phyloP scores from a whole-genome alignment of 2,888 invertebrate species.

The Mesorhabditis sp. region DNA sequence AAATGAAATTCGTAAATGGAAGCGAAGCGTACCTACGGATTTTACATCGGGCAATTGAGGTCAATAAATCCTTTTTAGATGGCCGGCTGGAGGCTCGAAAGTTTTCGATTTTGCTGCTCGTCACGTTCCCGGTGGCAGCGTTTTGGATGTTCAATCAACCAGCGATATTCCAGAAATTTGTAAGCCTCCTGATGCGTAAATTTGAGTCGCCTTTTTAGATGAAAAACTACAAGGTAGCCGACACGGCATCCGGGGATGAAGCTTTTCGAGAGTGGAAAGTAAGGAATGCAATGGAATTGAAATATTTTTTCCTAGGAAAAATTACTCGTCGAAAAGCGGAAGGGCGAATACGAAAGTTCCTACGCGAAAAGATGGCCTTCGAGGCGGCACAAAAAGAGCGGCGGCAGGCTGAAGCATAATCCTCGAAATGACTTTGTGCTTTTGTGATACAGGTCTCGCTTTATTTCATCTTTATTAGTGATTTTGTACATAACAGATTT shows the following conservation, averaged over 20 bases:
- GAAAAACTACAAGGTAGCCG: conserved; percentile 46
- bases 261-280: conserved; percentile 43
- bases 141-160: conserved; percentile 55
- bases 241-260: conserved; percentile 39
- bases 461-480: too few species aligned
- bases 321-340: too few species aligned
- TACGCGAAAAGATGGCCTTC: too few species aligned
- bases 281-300: not conserved
- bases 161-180: conserved; percentile 46
- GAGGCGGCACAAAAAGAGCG: too few species aligned
- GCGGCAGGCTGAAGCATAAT: too few species aligned
- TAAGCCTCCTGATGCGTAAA: conserved; percentile 18
- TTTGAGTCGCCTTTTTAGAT: conserved; percentile 32
- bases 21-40: not conserved
- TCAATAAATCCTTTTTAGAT: not conserved
- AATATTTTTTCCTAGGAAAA: not conserved
- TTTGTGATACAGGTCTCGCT: too few species aligned
- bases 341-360: too few species aligned
- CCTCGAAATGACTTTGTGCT: too few species aligned
- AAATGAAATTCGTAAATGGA: too few species aligned
- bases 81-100: not conserved
- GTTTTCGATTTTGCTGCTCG: conserved; percentile 41
- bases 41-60: not conserved
- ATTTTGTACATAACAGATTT: too few species aligned
- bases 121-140: conserved; percentile 50